Evolutionary conservation across 2,113 vertebrate species (phyloP), one percentile per base, ranked within the genome.

Genomic region (Vulpes vulpes): DNA sequence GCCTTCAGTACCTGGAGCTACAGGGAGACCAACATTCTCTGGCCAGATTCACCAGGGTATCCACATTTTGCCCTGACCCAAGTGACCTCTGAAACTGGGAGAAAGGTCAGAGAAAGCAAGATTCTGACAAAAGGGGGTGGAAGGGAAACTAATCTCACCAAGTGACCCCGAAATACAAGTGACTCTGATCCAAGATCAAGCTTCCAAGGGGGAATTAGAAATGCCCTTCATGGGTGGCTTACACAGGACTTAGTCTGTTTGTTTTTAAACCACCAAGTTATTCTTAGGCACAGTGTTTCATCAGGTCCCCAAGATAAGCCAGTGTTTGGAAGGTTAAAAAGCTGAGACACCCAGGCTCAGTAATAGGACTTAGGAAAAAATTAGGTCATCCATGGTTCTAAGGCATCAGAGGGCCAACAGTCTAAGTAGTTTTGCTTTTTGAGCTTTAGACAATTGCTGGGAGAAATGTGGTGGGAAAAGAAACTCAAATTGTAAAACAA

Each of bases 231-330:
- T 2, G 32, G 20, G 32, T 88, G 84, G 91, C 43, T 92, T 60
- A 65, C 59, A 17, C 2, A 69, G 11, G 25, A 67, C 38, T 59
- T 65, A 49, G 67, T 64, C 84, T 88, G 38, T 97, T 93, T 96
- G 96, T 97, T 97, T 92, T 93, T 82, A 95, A 96, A 69, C 55
- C 17, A 82, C 49, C 35, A 32, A 51, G 51, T 87, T 95, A 95
- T 97, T 96, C 94, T 95, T 91, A 90, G 95, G 74, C 30, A 84
- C 59, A 65, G 35, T 22, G 27, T 87, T 97, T 96, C 89, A 78
- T 74, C 89, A 97, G 53, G 95, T 82, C 79, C 69, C 62, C 23
- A 38, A 97, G 93, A 98, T 96, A 97, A 97, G 86, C 79, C 87
- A 73, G 67, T 53, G 76, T 88, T 94, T 91, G 53, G 82, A 96